Conservation (phyloP, 2,888 invertebrate species). For the Drosophila paucipuncta region DNA sequence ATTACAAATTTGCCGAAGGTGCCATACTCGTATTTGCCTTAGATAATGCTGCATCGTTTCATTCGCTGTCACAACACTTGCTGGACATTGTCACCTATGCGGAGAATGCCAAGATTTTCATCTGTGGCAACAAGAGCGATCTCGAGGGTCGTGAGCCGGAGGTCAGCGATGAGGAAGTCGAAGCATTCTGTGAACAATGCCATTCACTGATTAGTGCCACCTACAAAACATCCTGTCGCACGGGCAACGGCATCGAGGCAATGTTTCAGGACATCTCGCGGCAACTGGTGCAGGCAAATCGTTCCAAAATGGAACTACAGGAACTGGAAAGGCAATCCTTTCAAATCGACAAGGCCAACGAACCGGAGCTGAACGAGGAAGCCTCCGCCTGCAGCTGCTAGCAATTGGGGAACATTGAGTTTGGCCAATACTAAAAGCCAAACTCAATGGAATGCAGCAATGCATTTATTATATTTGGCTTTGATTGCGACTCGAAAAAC, state of each 20-base stretch:
- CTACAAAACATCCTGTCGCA: slow-evolving; percentile 96
- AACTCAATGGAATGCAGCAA: slow-evolving; percentile 62
- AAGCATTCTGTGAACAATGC: slow-evolving; percentile 96
- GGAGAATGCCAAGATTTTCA: slow-evolving; percentile 97
- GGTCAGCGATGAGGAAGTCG: slow-evolving; percentile 94
- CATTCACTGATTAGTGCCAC: slow-evolving; percentile 95
- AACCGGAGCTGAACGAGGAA: slow-evolving; percentile 86
- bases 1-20: slow-evolving; percentile 98
- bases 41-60: slow-evolving; percentile 96
- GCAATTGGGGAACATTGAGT: slow-evolving; percentile 83
- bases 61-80: slow-evolving; percentile 95
- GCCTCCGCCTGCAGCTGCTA: slow-evolving; percentile 83
- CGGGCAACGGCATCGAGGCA: slow-evolving; percentile 93
- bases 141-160: slow-evolving; percentile 90
- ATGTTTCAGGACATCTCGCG: slow-evolving; percentile 96
- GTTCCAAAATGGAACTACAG: slow-evolving; percentile 93
- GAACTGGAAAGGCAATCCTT: slow-evolving; percentile 92
- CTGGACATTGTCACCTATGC: slow-evolving; percentile 97
- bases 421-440: slow-evolving; percentile 71
- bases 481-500: slow-evolving; percentile 20
- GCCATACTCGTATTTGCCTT: slow-evolving; percentile 96
- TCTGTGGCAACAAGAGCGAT: slow-evolving; percentile 97
- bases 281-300: slow-evolving; percentile 91
- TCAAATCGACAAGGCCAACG: slow-evolving; percentile 88
- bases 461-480: slow-evolving; percentile 42